phyloP scores from a whole-genome alignment of 2,888 invertebrate genomes.

The Dioctria linearis region DNA sequence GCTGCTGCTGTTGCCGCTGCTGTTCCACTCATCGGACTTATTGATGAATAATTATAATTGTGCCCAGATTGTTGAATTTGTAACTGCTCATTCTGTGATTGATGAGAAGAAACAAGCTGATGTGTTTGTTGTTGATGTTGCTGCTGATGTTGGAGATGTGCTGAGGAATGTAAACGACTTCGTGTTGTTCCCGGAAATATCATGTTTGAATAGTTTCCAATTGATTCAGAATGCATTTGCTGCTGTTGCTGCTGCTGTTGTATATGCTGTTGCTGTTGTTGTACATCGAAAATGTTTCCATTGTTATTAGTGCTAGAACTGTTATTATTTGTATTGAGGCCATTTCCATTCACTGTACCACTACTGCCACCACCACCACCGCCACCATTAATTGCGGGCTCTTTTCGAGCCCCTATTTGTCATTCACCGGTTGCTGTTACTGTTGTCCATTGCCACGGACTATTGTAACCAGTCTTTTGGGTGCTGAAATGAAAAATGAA shows the following conservation, averaged over 20 bases:
- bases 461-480: conserved; percentile 71
- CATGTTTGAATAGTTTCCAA: conserved; percentile 61
- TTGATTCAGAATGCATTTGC: conserved; percentile 54
- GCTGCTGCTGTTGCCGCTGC: too few relatives aligned
- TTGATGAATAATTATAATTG: conserved; percentile 55
- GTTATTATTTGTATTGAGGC: conserved; percentile 54
- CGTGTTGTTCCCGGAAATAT: conserved; percentile 56
- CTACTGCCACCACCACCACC: conserved; percentile 40
- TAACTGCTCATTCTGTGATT: conserved; percentile 58
- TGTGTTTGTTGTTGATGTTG: conserved; percentile 57
- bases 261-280: conserved; percentile 28
- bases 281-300: conserved; percentile 58
- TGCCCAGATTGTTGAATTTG: conserved; percentile 60
- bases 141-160: conserved; percentile 57
- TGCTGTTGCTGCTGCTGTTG: conserved; percentile 40
- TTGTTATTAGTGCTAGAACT: conserved; percentile 57
- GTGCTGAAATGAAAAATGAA: conserved; percentile 63
- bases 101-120: conserved; percentile 46
- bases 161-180: conserved; percentile 58
- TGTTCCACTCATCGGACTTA: conserved; percentile 2
- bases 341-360: conserved; percentile 42
- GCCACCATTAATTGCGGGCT: conserved; percentile 65
- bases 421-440: conserved; percentile 76
- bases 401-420: conserved; percentile 72
- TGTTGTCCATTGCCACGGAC: conserved; percentile 76